A percentile compares a stretch with the other conserved stretches of the same genome.
These are phyloP conservation scores for Nematostella vectensis DNA, from an alignment of 92 coral and sea anemone species.

Conservation along the genomic window DNA sequence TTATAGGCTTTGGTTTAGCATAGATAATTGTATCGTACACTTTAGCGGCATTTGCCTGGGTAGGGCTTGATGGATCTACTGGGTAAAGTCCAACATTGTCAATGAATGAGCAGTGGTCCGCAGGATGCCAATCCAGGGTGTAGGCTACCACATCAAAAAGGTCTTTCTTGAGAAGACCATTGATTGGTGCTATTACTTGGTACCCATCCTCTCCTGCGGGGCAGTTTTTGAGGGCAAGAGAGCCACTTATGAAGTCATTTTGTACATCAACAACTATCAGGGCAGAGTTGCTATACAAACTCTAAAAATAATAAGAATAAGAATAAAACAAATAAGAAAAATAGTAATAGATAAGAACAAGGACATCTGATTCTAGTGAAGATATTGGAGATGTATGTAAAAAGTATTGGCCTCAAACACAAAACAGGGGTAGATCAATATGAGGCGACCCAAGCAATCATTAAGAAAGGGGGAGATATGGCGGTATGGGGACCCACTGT, in stretches of 20 bases:
- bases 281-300: slow-evolving; percentile 22
- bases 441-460: no score
- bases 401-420: no score
- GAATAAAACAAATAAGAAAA: no score
- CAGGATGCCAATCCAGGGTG: slow-evolving; percentile 87
- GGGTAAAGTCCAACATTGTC: slow-evolving; percentile 66
- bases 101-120: slow-evolving; percentile 79
- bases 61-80: slow-evolving; percentile 50
- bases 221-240: slow-evolving; percentile 66
- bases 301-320: slow-evolving; percentile 24
- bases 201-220: slow-evolving; percentile 82
- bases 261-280: slow-evolving; percentile 74
- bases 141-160: slow-evolving; percentile 53
- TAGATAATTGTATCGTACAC: slow-evolving; percentile 66
- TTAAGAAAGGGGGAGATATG: no score
- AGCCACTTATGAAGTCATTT: slow-evolving; percentile 86
- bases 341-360: neutral
- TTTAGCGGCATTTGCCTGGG: slow-evolving; percentile 43
- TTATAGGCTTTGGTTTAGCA: slow-evolving; percentile 34
- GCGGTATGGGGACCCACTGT: no score
- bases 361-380: neutral
- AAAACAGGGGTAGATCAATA: no score
- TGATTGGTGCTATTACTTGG: slow-evolving; percentile 59
- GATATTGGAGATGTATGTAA: no score
- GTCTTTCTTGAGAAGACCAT: slow-evolving; percentile 41